Conservation (phyloP, 2,888 invertebrate genomes). For the Oligia latruncula region DNA sequence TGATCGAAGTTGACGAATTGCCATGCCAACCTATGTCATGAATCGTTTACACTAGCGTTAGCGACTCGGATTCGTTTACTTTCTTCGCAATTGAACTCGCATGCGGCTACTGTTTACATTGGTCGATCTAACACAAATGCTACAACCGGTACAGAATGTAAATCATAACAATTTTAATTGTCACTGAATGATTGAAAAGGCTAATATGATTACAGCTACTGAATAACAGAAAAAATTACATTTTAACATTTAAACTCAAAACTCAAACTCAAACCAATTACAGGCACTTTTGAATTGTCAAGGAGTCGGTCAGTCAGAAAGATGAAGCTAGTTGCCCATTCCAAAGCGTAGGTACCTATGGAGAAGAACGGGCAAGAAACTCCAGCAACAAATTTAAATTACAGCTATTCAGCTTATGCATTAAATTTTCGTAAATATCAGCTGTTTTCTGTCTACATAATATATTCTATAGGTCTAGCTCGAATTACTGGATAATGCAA, state of each 20-base stretch:
- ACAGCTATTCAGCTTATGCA: background rate
- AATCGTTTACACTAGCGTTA: constrained; percentile 26
- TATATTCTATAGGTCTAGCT: constrained; percentile 5
- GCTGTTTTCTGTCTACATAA: background rate
- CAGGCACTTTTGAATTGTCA: too few relatives aligned
- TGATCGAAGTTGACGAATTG: constrained; percentile 29
- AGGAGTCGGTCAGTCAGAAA: too few relatives aligned
- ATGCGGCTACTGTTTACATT: constrained; percentile 25
- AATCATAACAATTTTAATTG: constrained; percentile 20
- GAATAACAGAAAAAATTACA: background rate
- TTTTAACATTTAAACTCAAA: background rate
- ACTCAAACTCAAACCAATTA: too few relatives aligned
- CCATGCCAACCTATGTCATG: constrained; percentile 32
- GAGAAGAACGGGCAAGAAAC: too few relatives aligned
- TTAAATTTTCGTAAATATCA: background rate
- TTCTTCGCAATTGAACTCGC: constrained; percentile 23
- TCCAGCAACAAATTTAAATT: background rate
- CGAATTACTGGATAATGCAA: constrained; percentile 24
- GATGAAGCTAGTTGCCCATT: too few relatives aligned
- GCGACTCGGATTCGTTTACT: constrained; percentile 26
- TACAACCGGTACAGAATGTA: constrained; percentile 33
- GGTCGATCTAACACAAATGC: constrained; percentile 26
- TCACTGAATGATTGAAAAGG: constrained; percentile 20
- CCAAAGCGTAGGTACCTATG: too few relatives aligned
- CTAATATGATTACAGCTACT: constrained; percentile 1